A percentile compares a stretch with the other conserved stretches of the same genome.
phyloP scores from a whole-genome alignment of 2,797 vertebrate genomes.

The Diplodus puntazzo region DNA sequence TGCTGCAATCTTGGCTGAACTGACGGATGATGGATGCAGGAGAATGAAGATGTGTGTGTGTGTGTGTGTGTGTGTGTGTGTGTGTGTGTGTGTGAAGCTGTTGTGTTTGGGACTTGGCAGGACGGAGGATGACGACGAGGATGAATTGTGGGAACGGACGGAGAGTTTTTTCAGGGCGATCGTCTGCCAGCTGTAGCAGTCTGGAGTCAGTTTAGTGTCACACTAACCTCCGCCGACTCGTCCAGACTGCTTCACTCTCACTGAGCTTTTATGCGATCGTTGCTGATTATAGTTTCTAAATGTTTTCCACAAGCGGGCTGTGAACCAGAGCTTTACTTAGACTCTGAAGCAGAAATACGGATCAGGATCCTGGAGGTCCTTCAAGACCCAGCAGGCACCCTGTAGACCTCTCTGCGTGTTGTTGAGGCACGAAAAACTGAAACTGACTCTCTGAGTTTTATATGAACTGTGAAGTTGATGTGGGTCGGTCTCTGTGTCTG shows the following conservation, averaged over 20 bases:
- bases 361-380: conserved; percentile 13
- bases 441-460: too few species aligned
- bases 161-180: conserved; percentile 2
- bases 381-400: background rate
- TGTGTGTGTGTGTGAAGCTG: background rate
- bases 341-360: background rate
- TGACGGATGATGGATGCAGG: background rate
- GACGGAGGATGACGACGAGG: conserved; percentile 1
- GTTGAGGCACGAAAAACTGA: background rate
- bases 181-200: conserved; percentile 21
- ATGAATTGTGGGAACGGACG: conserved; percentile 30
- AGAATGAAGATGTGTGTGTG: conserved; percentile 15
- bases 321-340: background rate
- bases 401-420: background rate
- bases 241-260: background rate
- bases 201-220: background rate
- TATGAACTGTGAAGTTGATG: background rate
- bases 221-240: background rate
- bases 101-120: conserved; percentile 26
- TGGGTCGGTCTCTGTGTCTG: background rate
- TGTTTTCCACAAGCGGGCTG: conserved; percentile 8
- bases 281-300: background rate
- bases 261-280: background rate
- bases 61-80: background rate
- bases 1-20: background rate